Conservation (phyloP, 2,888 invertebrate genomes). For the Caenorhabditis drosophilae region DNA sequence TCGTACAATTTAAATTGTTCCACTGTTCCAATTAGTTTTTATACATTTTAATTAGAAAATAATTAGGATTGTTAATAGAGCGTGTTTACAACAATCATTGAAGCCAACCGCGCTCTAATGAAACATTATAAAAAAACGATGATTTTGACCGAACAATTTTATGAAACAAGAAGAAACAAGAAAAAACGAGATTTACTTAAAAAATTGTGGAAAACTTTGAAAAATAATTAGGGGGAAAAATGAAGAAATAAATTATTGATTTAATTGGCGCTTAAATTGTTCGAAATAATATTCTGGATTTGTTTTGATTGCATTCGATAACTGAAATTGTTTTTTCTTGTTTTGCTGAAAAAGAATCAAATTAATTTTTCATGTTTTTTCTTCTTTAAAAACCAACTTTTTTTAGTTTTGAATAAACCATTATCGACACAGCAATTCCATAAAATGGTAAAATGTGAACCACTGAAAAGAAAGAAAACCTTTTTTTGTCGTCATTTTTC, state of each 20-base stretch:
- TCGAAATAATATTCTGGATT: background rate
- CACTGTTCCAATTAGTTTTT: no score
- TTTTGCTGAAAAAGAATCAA: background rate
- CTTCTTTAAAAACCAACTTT: background rate
- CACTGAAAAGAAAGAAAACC: conserved; percentile 1
- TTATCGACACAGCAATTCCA: conserved; percentile 7
- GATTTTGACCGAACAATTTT: no score
- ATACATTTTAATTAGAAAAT: no score
- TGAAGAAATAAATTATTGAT: background rate
- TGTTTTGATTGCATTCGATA: background rate
- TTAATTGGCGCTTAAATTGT: background rate
- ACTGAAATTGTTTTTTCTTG: background rate
- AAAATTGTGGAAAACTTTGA: no score
- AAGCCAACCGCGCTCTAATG: no score
- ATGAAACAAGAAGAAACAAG: no score
- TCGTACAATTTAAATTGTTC: no score
- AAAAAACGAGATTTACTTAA: no score
- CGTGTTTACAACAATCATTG: no score
- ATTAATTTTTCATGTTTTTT: background rate
- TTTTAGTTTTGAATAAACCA: conserved; percentile 3
- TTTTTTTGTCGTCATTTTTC: background rate
- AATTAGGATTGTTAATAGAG: no score
- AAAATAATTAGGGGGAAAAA: no score
- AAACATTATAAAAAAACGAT: no score
- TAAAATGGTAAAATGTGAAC: conserved; percentile 17